phyloP scores from a whole-genome alignment of 1,140 invertebrate genomes.

The Pollicipes pollicipes region DNA sequence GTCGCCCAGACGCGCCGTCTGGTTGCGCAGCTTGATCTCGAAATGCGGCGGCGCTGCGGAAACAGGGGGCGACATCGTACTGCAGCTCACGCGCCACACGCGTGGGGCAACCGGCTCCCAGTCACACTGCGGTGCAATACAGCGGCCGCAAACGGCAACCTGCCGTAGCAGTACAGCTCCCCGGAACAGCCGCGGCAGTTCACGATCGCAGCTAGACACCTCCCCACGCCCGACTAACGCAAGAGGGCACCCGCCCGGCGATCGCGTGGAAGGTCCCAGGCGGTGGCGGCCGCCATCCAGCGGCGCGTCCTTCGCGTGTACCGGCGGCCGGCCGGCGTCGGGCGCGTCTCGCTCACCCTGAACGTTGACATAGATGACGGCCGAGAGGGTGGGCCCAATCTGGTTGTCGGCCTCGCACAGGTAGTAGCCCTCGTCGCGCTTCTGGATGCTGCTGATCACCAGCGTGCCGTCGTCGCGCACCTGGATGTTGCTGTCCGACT shows the following conservation, averaged over 20 bases:
- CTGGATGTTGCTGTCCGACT: constrained; percentile 60
- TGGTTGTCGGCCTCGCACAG: constrained; percentile 89
- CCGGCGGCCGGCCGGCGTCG: background rate
- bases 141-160: no score
- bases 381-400: constrained; percentile 80
- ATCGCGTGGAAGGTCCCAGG: background rate
- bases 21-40: constrained; percentile 74
- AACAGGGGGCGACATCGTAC: no score
- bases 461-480: constrained; percentile 80
- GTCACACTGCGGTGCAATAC: no score
- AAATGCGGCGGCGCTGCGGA: constrained; percentile 82
- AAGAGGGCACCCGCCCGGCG: constrained; percentile 1
- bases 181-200: no score
- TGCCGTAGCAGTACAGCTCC: no score
- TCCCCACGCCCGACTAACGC: no score
- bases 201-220: no score
- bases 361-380: constrained; percentile 78
- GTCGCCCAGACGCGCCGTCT: constrained; percentile 71
- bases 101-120: no score
- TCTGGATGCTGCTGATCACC: constrained; percentile 70
- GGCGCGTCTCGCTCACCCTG: constrained; percentile 56
- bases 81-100: no score
- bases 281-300: background rate
- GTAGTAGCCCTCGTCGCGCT: constrained; percentile 84
- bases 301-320: background rate